Base-by-base conservation (phyloP, 2,888 invertebrate genomes). In the Philonicus albiceps region DNA sequence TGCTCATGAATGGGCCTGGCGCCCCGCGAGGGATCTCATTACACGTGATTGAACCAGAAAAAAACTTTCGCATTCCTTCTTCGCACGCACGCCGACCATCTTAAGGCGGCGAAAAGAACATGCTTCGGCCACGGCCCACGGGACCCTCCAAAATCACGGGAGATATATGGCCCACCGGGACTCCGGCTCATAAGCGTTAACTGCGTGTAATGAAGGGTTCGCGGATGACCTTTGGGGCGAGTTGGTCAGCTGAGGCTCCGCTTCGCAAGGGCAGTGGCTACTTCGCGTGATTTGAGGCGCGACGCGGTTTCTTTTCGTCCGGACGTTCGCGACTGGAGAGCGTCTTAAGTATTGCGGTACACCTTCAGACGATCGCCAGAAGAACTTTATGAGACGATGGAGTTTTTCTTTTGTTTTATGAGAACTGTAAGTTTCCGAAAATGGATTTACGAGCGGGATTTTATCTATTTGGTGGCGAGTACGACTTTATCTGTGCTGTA, bases 161-260 rank as follows among this genome's bases (percentile, higher is more conserved):
- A 73, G 84, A 84, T 40, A 84, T 84, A 43, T 73, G 73, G 43
- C 27, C 27, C 22, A 19, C 31, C 43, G 27, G 73, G 84, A 84
- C 73, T 73, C 55, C 81, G 11, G 34, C 30, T 73, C 72, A 13
- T 22, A 49, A 84, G 84, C 73, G 84, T 27, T 84, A 84, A 84
- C 84, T 84, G 84, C 84, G 84, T 84, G 84, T 84, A 84, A 84
- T 84, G 84, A 84, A 72, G 84, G 84, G 84, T 72, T 73, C 55
- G 3, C 30, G 64, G 81, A 64, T 81, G 81, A 81, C 81, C 81
- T 81, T 81, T 81, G 11, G 19, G 55, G 19, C 64, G 55, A 64
- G 53, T n/a, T 81, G 55, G 81, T 31, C 81, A 81, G 81, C 55
- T 22, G 40, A 22, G 49, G 64, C 34, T 30, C 31, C 19, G 81